A percentile compares a stretch with the other conserved stretches of the same genome.
Evolutionary conservation across 1,140 invertebrate species (phyloP).

Genomic region (Nixonia krombeini): DNA sequence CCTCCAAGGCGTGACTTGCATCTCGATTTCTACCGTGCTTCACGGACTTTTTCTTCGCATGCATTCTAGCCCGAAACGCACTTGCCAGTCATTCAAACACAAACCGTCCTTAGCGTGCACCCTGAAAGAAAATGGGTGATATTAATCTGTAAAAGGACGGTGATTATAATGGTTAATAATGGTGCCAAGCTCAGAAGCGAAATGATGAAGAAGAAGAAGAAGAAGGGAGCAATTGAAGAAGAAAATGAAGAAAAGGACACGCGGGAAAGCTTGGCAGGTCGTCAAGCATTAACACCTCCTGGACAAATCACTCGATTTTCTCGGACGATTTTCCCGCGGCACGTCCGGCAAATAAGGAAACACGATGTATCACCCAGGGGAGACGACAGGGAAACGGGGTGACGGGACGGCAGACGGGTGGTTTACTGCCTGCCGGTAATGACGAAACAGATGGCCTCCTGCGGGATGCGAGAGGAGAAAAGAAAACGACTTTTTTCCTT

Average conservation of each 20-base stretch:
- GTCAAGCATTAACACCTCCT: constrained; percentile 67
- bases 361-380: constrained; percentile 71
- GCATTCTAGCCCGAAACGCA: constrained; percentile 40
- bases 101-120: neutral
- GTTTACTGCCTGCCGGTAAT: constrained; percentile 70
- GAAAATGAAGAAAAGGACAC: constrained; percentile 4
- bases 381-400: constrained; percentile 54
- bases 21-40: constrained; percentile 43
- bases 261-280: constrained; percentile 23
- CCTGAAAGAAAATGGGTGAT: too few species aligned
- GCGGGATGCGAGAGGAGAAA: constrained; percentile 48
- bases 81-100: constrained; percentile 44
- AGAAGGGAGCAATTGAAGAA: constrained; percentile 8
- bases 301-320: constrained; percentile 73
- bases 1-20: constrained; percentile 60
- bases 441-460: constrained; percentile 71
- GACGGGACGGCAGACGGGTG: constrained; percentile 53
- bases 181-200: too few species aligned
- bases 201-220: constrained; percentile 16
- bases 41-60: constrained; percentile 46
- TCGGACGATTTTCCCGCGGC: constrained; percentile 69
- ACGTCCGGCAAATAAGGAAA: constrained; percentile 71
- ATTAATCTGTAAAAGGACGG: too few species aligned
- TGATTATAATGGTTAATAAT: too few species aligned
- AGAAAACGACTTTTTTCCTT: constrained; percentile 12